Percentiles rank a stretch among this genome's conserved stretches.
These are phyloP conservation scores for Gallinago undulata DNA, from an alignment of 2,113 vertebrate species.

Conservation along the genomic window DNA sequence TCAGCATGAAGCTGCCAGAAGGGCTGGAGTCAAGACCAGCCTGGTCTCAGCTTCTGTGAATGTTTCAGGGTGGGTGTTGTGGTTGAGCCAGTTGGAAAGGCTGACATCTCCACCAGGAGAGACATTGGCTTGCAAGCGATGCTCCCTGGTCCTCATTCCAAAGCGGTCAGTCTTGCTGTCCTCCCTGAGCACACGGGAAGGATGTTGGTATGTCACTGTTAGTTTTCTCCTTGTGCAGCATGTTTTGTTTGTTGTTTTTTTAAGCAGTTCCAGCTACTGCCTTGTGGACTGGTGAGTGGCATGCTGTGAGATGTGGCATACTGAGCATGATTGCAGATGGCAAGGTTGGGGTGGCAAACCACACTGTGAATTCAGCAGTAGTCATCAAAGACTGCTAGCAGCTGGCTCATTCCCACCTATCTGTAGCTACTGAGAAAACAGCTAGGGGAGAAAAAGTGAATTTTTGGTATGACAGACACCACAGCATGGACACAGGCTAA, in stretches of 20 bases:
- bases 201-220: not conserved
- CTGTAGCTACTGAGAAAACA: not conserved
- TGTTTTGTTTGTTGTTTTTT: not conserved
- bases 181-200: not conserved
- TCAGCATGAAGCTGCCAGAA: not conserved
- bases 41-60: not conserved
- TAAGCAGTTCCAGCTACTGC: not conserved
- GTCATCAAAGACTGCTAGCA: not conserved
- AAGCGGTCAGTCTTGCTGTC: not conserved
- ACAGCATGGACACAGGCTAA: not conserved
- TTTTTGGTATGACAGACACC: not conserved
- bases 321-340: not conserved
- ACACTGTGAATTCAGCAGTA: not conserved
- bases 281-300: fast-evolving
- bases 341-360: not conserved
- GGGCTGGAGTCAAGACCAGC: not conserved
- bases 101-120: not conserved
- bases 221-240: not conserved
- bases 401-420: not conserved
- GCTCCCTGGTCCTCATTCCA: not conserved
- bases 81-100: not conserved
- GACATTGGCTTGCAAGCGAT: not conserved
- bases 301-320: not conserved
- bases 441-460: not conserved
- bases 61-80: not conserved